Evolutionary conservation across 2,888 invertebrate species (phyloP).

Genomic region (Pachymerium ferrugineum): DNA sequence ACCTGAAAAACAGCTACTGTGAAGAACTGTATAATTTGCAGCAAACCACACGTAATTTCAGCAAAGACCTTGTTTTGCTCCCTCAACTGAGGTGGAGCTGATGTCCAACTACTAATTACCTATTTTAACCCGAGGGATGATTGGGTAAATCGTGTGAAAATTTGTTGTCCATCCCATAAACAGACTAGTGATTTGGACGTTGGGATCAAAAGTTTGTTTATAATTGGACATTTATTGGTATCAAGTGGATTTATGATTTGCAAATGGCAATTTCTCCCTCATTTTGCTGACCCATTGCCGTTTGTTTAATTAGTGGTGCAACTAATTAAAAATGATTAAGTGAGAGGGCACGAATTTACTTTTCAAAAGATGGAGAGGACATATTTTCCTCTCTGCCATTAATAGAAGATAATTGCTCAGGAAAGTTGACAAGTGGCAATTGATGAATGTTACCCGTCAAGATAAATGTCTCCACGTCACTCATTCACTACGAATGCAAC

Average conservation of each 20-base stretch:
- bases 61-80: background rate
- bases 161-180: background rate
- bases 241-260: slow-evolving; percentile 27
- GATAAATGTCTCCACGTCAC: slow-evolving; percentile 4
- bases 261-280: slow-evolving; percentile 22
- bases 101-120: background rate
- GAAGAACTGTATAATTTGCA: background rate
- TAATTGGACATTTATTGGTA: slow-evolving; percentile 25
- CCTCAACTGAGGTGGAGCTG: background rate
- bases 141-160: background rate
- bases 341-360: slow-evolving; percentile 25
- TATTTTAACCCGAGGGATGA: background rate
- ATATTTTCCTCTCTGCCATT: slow-evolving; percentile 27
- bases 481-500: background rate
- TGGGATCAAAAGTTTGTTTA: slow-evolving; percentile 15
- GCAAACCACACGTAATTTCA: slow-evolving; percentile 8
- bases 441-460: background rate
- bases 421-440: slow-evolving; percentile 11
- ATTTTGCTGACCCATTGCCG: background rate
- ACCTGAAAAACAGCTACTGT: background rate
- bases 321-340: slow-evolving; percentile 27
- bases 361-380: slow-evolving; percentile 24
- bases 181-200: background rate
- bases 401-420: slow-evolving; percentile 5
- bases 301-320: slow-evolving; percentile 19